Evolutionary conservation across 2,113 vertebrate species (phyloP), one percentile per base, ranked within the genome.

Genomic region (Serilophus lunatus): DNA sequence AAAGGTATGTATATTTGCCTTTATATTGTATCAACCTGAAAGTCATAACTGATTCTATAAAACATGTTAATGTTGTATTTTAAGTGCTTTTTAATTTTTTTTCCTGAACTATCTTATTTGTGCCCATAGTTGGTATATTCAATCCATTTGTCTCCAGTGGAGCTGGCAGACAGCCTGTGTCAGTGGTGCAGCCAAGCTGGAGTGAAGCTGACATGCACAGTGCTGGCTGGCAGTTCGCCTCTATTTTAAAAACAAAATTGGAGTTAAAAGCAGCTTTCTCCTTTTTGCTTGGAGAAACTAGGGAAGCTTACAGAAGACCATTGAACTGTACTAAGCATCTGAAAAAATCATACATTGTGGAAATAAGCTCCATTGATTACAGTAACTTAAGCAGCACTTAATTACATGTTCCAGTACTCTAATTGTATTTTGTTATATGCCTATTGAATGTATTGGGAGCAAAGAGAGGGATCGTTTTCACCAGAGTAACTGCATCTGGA

Each of bases 1-100:
- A 99, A 99, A 99, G 99, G 99, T 99, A 98, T 70, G 97, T 96
- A 96, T 74, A 83, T 93, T 88, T 91, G 69, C 71, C 77, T 60
- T 86, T 95, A 64, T 61, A 54, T 60, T 69, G 14, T 16, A 2
- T 68, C 92, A 49, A 65, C 7, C 8, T 83, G 22, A 23, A 90
- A 63, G 56, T 54, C 2, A 0, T 35, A 74, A 82, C 7, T 24
- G 10, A 56, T 61, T 72, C 38, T 57, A 6, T 80, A 47, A 51
- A 85, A 51, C 65, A 42, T 0, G 0, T 64, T 44, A 22, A 26
- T 65, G 47, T 66, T 71, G 25, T 49, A 45, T 82, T 92, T 97
- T 91, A 83, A 81, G 44, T 71, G 33, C 8, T 54, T 78, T 82
- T 70, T 83, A 24, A 45, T 68, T 56, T 45, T 71, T 17, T 25